Evolutionary conservation across 2,797 vertebrate species (phyloP).

Genomic region (Melanotaenia parkinsoni): DNA sequence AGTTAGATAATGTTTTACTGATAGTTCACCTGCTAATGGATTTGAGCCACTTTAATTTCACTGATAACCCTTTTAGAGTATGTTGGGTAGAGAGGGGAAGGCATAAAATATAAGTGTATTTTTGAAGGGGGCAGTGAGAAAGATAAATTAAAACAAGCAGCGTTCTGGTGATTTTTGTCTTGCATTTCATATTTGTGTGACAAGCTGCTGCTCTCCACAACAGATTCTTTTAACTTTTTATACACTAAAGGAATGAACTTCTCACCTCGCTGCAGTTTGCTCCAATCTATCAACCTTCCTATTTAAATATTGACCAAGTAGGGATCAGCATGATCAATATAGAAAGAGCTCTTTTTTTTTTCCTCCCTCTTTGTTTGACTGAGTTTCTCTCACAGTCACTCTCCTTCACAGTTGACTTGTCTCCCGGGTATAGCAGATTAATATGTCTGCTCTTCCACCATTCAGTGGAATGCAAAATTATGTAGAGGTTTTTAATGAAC

Average conservation of each 20-base stretch:
- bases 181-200: not conserved
- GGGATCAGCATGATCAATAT: conserved; percentile 62
- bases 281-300: conserved; percentile 54
- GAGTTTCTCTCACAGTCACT: conserved; percentile 51
- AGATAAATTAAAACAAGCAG: not conserved
- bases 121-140: not conserved
- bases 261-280: conserved; percentile 27
- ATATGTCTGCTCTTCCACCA: conserved; percentile 84
- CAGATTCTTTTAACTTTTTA: conserved; percentile 25
- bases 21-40: not conserved
- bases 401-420: conserved; percentile 83
- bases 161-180: not conserved
- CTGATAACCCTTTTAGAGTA: not conserved
- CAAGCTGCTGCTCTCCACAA: not conserved
- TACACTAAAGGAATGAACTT: conserved; percentile 33
- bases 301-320: conserved; percentile 53
- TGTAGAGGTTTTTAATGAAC: conserved; percentile 86
- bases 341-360: conserved; percentile 39
- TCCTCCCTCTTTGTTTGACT: conserved; percentile 53
- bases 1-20: conserved; percentile 7
- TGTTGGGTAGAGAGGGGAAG: not conserved
- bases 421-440: conserved; percentile 81
- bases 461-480: conserved; percentile 58
- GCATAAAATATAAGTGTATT: not conserved
- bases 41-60: conserved; percentile 1